Evolutionary conservation across 2,888 invertebrate genomes (phyloP), one percentile per base, ranked within the genome.

Genomic region (Napeogenes sylphis): DNA sequence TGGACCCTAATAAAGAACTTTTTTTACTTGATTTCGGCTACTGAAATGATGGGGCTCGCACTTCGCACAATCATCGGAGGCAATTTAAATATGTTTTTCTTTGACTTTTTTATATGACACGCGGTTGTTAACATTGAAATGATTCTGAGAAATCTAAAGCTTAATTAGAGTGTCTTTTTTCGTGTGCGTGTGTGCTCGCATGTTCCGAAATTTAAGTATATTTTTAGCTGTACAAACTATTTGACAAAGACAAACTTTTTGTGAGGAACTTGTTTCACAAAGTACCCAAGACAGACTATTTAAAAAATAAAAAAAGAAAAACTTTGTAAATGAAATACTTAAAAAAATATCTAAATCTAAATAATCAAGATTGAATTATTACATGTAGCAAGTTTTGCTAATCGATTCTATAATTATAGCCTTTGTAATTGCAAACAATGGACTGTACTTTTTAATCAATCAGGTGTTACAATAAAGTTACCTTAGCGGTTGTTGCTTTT

Each of bases 381-480:
- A 10, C 6, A 51, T 30, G 51, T 51, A 51, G 30, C 21, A 51
- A 30, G 6, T 78, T 80, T 79, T 76, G 75, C 75, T 30, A 51
- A 30, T 51, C 51, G 30, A 8, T 42, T 42, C 42, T 12, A 79
- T 84, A 84, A 83, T 83, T 83, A 82, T 71, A 72, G 74, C 75
- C 79, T 79, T 81, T 81, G 78, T 80, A 67, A 77, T 69, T 73
- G 74, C 72, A 85, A 78, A 85, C 85, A 85, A 87, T 83, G 75
- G 80, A 78, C 78, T 81, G 79, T 81, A 81, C 78, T 83, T 84
- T 85, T 85, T 84, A 85, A 87, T 86, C 83, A 85, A 84, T 85
- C 85, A 83, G 75, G 70, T 75, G 79, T 75, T 58, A 32, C 46
- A 47, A 45, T 56, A 30, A 57, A 33, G 30, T 45, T 45, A 45